Evolutionary conservation across 2,113 vertebrate genomes (phyloP), one percentile per base, ranked within the genome.

Genomic region (Meriones unguiculatus): DNA sequence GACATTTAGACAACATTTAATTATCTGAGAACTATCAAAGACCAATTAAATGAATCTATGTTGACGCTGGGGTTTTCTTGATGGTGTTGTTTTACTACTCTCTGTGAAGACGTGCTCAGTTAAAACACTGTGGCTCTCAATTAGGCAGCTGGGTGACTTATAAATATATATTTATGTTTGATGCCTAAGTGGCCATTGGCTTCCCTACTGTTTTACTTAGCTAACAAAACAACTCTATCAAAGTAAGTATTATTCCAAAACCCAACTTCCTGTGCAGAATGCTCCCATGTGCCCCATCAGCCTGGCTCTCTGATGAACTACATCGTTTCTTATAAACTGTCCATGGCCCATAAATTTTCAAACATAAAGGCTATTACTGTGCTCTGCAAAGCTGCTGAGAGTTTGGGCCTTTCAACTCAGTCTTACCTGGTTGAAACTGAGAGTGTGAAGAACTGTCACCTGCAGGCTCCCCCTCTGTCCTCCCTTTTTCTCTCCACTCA

Each of bases 271-370:
- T 99, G 98, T 97, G 97, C 99, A 98, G 99, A 99, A 99, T 98
- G 98, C 98, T 98, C 99, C 99, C 98, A 98, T 98, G 98, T 99
- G 99, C 98, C 99, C 98, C 98, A 98, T 99, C 98, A 98, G 99
- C 99, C 99, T 99, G 98, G 98, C 98, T 98, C 98, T 98, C 98
- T 99, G 99, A 99, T 99, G 99, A 99, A 99, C 99, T 99, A 98
- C 99, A 99, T 99, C 99, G 98, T 99, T 99, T 98, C 99, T 99
- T 99, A 99, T 99, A 99, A 99, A 99, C 99, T 99, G 99, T 99
- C 99, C 99, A 99, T 99, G 99, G 98, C 98, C 99, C 99, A 99
- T 99, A 99, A 99, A 99, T 99, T 99, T 99, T 98, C 99, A 98
- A 98, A 98, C 98, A 98, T 99, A 98, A 98, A 99, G 99, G 98